Evolutionary conservation across 2,797 vertebrate genomes (phyloP).

Genomic region (Yasuhikotakia modesta): DNA sequence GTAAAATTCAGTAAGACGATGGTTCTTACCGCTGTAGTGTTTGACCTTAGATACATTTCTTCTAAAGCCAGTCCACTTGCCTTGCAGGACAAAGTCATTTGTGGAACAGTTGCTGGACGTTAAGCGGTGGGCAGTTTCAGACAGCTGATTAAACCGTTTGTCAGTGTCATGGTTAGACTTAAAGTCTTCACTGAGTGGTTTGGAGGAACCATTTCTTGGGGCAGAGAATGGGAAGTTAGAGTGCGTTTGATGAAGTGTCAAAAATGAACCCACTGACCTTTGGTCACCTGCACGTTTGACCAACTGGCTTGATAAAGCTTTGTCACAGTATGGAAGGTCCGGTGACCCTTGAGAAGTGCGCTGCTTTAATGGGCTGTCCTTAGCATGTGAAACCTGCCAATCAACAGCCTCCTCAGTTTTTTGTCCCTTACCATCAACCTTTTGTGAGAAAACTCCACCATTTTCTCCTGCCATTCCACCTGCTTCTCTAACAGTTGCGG

Average conservation of each 20-base stretch:
- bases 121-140: conserved; percentile 55
- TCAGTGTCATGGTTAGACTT: conserved; percentile 19
- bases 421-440: background rate
- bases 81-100: background rate
- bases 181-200: conserved; percentile 18
- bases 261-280: conserved; percentile 13
- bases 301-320: conserved; percentile 38
- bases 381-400: background rate
- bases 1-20: conserved; percentile 3
- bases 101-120: conserved; percentile 24
- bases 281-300: conserved; percentile 2
- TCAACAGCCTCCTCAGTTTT: background rate
- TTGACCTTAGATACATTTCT: conserved; percentile 45
- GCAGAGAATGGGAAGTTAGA: conserved; percentile 3
- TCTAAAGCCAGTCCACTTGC: background rate
- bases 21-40: conserved; percentile 41
- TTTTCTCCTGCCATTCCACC: background rate
- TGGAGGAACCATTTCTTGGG: conserved; percentile 43
- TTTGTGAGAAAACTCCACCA: conserved; percentile 7
- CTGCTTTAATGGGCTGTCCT: conserved; percentile 37
- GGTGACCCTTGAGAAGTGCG: conserved; percentile 3
- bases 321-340: conserved; percentile 32
- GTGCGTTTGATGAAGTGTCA: conserved; percentile 26
- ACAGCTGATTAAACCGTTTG: conserved; percentile 54
- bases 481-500: background rate